Percentiles rank a stretch among this genome's conserved stretches.
Conservation (phyloP, 2,888 invertebrate species). For the Onthophagus sagittarius region DNA sequence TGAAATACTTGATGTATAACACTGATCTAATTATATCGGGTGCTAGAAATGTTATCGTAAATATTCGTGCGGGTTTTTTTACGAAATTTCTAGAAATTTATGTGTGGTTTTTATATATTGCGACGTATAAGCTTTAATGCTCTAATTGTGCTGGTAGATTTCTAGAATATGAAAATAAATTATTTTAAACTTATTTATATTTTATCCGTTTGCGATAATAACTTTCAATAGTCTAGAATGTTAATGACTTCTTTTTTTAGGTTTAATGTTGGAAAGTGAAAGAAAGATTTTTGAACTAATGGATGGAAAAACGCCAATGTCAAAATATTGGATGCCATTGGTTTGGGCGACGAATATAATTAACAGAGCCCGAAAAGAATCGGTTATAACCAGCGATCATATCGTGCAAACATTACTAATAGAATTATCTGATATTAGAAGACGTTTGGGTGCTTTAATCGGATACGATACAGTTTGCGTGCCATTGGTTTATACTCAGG, state of each 20-base stretch:
- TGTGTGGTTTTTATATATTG: background rate
- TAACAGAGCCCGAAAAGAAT: slow-evolving; percentile 80
- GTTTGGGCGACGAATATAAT: slow-evolving; percentile 93
- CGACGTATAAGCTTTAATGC: background rate
- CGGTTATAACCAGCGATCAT: slow-evolving; percentile 82
- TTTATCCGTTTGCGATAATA: background rate
- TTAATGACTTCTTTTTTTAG: slow-evolving; percentile 48
- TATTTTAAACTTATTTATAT: background rate
- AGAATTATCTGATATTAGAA: slow-evolving; percentile 84
- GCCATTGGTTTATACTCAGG: slow-evolving; percentile 89
- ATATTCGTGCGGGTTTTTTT: background rate
- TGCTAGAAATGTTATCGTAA: background rate
- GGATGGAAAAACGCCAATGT: slow-evolving; percentile 86
- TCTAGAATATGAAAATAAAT: background rate
- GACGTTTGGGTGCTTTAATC: slow-evolving; percentile 77
- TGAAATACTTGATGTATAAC: background rate
- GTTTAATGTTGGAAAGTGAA: slow-evolving; percentile 87
- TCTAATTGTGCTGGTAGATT: background rate
- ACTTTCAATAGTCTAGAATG: background rate
- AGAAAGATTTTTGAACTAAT: slow-evolving; percentile 87
- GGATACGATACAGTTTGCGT: slow-evolving; percentile 91
- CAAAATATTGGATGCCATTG: slow-evolving; percentile 90
- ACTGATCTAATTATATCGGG: background rate
- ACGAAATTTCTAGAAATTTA: background rate
- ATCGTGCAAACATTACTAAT: slow-evolving; percentile 87